A percentile compares a stretch with the other conserved stretches of the same genome.
Evolutionary conservation across 1,140 invertebrate species (phyloP).

Genomic region (Neuroterus valhalla): DNA sequence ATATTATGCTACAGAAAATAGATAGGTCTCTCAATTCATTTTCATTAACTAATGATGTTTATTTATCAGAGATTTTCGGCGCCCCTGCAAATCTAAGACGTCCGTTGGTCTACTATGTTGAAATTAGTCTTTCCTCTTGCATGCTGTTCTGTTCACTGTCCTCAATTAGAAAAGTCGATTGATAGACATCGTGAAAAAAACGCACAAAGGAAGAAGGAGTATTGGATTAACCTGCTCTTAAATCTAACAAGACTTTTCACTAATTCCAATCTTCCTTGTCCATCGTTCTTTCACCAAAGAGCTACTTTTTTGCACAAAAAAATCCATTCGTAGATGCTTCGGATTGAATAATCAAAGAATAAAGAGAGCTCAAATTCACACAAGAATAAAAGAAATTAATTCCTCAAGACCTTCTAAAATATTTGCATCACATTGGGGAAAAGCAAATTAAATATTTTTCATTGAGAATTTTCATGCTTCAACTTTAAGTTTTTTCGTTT

Average conservation of each 20-base stretch:
- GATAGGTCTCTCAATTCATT: not conserved
- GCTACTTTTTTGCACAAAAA: not conserved
- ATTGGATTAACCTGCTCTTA: slow-evolving; percentile 27
- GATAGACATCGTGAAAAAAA: slow-evolving; percentile 1
- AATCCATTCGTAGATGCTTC: not conserved
- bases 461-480: too few relatives aligned
- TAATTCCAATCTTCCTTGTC: slow-evolving; percentile 28
- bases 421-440: not conserved
- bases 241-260: slow-evolving; percentile 24
- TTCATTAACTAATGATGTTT: not conserved
- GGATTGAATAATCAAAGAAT: too few relatives aligned
- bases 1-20: too few relatives aligned
- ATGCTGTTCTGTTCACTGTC: slow-evolving; percentile 12
- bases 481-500: too few relatives aligned
- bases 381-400: too few relatives aligned
- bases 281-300: not conserved
- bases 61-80: not conserved
- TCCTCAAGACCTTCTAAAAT: not conserved
- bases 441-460: too few relatives aligned
- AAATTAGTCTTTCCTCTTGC: slow-evolving; percentile 13
- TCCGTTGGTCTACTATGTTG: not conserved
- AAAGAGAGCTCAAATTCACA: not conserved
- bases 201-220: not conserved
- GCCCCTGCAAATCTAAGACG: not conserved
- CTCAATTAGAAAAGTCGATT: slow-evolving; percentile 30